Percentiles rank a stretch among this genome's conserved stretches.
phyloP scores from a whole-genome alignment of 2,113 vertebrate genomes.

The Pollachius pollachius region DNA sequence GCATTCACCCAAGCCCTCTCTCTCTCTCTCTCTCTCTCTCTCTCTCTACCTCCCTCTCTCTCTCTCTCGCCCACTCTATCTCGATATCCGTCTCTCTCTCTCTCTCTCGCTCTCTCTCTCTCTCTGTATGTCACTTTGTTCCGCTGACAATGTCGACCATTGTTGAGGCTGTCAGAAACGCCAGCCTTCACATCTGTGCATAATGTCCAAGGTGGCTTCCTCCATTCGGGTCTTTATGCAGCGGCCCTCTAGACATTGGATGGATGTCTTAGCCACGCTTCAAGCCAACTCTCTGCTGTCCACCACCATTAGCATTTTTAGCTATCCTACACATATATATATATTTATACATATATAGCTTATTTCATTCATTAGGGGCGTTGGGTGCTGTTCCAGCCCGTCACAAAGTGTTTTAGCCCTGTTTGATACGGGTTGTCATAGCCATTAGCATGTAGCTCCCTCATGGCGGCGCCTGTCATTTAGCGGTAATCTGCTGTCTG shows the following conservation, averaged over 20 bases:
- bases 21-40: conserved; percentile 4
- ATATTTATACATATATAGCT: neutral
- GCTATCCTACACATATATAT: conserved; percentile 39
- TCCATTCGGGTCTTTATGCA: conserved; percentile 18
- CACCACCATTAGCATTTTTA: conserved; percentile 53
- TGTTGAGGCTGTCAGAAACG: conserved; percentile 32
- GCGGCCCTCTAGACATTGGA: neutral
- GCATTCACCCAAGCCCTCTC: conserved; percentile 7
- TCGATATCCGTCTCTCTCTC: neutral
- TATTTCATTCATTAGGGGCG: conserved; percentile 21
- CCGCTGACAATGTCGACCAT: conserved; percentile 30
- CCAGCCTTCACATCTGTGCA: conserved; percentile 37
- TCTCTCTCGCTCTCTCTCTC: conserved; percentile 11
- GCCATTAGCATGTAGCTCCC: conserved; percentile 19
- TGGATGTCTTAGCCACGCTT: conserved; percentile 4
- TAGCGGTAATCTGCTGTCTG: conserved; percentile 37
- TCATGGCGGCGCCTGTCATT: conserved; percentile 34
- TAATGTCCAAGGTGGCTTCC: neutral
- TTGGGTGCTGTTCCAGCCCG: neutral
- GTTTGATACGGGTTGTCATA: conserved; percentile 29
- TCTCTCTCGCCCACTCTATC: too few species aligned
- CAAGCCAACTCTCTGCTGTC: conserved; percentile 32
- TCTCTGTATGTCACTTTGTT: conserved; percentile 7
- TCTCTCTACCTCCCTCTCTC: conserved; percentile 15
- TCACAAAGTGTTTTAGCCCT: conserved; percentile 16